These are phyloP conservation scores for Erethizon dorsatum DNA, from an alignment of 2,797 vertebrate species.

Conservation along the genomic window DNA sequence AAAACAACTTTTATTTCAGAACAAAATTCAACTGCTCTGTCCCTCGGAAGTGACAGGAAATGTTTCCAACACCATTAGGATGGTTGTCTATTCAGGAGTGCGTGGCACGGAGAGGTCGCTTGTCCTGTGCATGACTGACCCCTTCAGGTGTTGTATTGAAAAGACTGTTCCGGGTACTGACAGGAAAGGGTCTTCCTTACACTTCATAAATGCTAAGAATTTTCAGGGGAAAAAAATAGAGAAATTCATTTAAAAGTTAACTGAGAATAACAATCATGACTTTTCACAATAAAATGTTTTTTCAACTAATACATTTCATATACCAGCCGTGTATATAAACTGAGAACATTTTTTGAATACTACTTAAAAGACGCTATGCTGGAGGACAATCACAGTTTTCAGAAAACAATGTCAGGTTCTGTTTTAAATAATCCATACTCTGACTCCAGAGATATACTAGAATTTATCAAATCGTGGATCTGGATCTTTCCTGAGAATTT, in stretches of 20 bases:
- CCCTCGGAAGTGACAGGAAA: not conserved
- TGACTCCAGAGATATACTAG: not conserved
- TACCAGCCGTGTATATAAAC: not conserved
- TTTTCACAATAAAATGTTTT: slow-evolving; percentile 21
- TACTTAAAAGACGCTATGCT: not conserved
- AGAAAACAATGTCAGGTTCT: not conserved
- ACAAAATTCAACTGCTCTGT: slow-evolving; percentile 1
- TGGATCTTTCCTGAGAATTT: not conserved
- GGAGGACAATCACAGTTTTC: not conserved
- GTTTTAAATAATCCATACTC: not conserved
- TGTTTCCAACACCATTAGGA: not conserved
- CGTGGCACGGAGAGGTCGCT: not conserved
- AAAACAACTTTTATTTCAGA: slow-evolving; percentile 49
- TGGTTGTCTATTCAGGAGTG: slow-evolving; percentile 15
- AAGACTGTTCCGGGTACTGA: slow-evolving; percentile 29
- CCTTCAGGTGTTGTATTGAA: slow-evolving; percentile 77
- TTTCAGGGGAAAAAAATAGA: not conserved
- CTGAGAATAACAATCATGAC: slow-evolving; percentile 30
- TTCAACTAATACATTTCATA: not conserved
- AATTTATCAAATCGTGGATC: slow-evolving; percentile 21
- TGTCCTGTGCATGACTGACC: slow-evolving; percentile 80
- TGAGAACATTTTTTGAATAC: slow-evolving; percentile 13
- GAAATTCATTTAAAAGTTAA: slow-evolving; percentile 24
- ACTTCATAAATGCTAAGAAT: not conserved
- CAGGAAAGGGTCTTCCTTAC: not conserved